A percentile compares a stretch with the other conserved stretches of the same genome.
phyloP scores from a whole-genome alignment of 2,797 vertebrate genomes.

The Morus bassanus region DNA sequence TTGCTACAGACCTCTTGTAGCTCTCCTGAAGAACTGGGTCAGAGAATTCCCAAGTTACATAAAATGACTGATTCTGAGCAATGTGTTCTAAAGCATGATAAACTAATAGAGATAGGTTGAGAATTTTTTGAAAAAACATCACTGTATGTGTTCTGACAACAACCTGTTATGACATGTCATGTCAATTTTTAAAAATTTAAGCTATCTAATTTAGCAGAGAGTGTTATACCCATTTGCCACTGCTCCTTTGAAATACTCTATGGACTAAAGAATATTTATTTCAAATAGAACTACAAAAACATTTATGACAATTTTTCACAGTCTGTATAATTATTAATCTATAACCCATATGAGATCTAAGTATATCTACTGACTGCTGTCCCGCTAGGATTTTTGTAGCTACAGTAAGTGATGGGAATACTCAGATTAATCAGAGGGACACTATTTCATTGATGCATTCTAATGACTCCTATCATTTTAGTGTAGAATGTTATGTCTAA shows the following conservation, averaged over 20 bases:
- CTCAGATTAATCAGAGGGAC: not conserved
- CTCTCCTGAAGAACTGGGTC: not conserved
- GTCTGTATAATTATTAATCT: not conserved
- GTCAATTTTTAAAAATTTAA: not conserved
- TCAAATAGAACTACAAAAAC: not conserved
- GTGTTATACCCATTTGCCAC: not conserved
- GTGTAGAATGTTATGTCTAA: not conserved
- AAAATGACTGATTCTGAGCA: not conserved
- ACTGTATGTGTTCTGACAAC: conserved; percentile 35
- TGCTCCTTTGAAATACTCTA: not conserved
- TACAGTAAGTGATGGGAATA: not conserved
- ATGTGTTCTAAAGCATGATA: not conserved
- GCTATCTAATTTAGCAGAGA: conserved; percentile 26
- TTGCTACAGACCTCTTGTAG: not conserved
- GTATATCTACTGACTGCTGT: not conserved
- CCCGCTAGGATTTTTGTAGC: not conserved
- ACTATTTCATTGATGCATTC: not conserved
- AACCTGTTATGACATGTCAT: not conserved
- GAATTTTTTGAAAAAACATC: not conserved
- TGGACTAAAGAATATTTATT: not conserved
- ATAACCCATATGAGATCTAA: not conserved
- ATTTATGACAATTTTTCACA: not conserved
- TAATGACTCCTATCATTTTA: not conserved
- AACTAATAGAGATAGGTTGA: not conserved
- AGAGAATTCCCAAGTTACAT: not conserved